These are phyloP conservation scores for Octodonta nipae DNA, from an alignment of 2,888 invertebrate species.

Conservation along the genomic window DNA sequence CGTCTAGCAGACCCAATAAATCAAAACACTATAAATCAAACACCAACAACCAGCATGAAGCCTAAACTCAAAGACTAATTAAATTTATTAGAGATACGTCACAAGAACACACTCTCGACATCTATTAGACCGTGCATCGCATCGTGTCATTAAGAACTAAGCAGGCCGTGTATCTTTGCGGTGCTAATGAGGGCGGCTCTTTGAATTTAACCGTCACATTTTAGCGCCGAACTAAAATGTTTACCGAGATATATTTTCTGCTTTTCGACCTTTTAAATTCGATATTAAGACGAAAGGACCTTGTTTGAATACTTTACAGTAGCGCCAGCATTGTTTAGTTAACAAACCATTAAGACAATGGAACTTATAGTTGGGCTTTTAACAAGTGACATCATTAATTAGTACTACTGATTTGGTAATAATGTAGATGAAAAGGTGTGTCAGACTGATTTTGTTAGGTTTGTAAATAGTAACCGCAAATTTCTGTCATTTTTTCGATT, in stretches of 20 bases:
- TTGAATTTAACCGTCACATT: constrained; percentile 10
- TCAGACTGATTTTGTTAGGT: too few species aligned
- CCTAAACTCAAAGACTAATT: constrained; percentile 20
- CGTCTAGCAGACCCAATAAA: neutral
- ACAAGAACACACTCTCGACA: constrained; percentile 11
- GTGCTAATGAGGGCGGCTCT: constrained; percentile 23
- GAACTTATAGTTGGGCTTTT: too few species aligned
- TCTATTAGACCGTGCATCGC: constrained; percentile 22
- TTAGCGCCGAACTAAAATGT: constrained; percentile 7
- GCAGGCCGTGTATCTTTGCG: constrained; percentile 19
- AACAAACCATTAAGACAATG: too few species aligned
- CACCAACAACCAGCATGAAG: neutral
- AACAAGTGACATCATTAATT: too few species aligned
- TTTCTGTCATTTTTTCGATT: too few species aligned
- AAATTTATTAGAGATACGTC: constrained; percentile 22
- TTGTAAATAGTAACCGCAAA: too few species aligned
- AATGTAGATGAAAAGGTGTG: too few species aligned
- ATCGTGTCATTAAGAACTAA: constrained; percentile 22
- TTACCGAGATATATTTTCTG: constrained; percentile 6
- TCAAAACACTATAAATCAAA: neutral
- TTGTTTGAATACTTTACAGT: neutral
- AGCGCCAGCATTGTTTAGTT: constrained; percentile 1
- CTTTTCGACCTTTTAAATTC: constrained; percentile 6
- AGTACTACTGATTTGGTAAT: too few species aligned
- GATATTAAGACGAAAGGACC: constrained; percentile 2